A percentile compares a stretch with the other conserved stretches of the same genome.
Conservation (phyloP, 2,113 vertebrate species). For the Pluvialis apricaria region DNA sequence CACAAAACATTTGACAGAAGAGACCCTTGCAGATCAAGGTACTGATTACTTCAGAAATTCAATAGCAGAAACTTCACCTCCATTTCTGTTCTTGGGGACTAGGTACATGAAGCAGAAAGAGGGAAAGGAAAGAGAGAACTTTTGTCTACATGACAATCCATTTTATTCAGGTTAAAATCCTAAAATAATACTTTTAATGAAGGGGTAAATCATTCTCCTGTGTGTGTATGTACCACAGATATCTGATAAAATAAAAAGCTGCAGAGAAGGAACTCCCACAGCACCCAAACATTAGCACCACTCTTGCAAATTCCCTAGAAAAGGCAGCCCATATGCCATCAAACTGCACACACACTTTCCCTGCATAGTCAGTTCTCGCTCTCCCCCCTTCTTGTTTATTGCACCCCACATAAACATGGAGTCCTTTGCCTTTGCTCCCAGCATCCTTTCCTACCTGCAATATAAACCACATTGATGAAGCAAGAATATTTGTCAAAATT, state of each 20-base stretch:
- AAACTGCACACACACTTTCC: neutral
- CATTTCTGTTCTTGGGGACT: neutral
- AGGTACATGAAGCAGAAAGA: neutral
- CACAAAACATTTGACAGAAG: neutral
- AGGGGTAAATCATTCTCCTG: neutral
- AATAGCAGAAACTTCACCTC: neutral
- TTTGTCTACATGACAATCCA: accelerated
- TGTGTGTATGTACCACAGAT: neutral
- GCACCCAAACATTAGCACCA: neutral
- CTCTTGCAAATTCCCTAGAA: neutral
- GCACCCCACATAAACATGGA: neutral
- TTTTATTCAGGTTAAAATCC: neutral
- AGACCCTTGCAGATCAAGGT: neutral
- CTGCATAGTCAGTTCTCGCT: neutral
- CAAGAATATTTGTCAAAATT: neutral
- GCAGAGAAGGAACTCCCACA: neutral
- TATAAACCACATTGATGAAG: neutral
- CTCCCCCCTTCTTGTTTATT: neutral
- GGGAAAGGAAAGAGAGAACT: neutral
- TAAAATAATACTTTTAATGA: neutral
- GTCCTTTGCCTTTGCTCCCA: neutral
- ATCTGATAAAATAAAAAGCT: neutral
- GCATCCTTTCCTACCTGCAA: neutral
- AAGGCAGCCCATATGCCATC: neutral
- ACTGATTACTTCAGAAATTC: neutral